phyloP scores from a whole-genome alignment of 2,113 vertebrate species.

The Dissostichus mawsoni region DNA sequence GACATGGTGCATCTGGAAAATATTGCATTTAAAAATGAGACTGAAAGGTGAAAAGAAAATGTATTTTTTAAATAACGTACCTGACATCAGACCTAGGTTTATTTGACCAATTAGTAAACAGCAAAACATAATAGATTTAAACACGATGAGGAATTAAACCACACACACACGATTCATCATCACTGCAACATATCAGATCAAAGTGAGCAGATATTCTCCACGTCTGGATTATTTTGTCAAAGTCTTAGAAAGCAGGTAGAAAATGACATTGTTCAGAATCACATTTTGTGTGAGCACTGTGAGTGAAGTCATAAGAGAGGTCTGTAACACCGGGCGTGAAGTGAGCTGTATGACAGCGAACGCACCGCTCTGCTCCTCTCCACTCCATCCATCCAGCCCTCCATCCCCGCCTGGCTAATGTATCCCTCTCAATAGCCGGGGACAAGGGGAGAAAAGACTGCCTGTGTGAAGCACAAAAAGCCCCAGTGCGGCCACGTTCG shows the following conservation, averaged over 20 bases:
- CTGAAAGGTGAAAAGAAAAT: background rate
- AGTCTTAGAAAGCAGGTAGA: slow-evolving; percentile 30
- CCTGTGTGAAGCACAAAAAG: slow-evolving; percentile 86
- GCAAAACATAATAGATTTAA: background rate
- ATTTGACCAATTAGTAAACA: background rate
- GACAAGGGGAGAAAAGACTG: slow-evolving; percentile 71
- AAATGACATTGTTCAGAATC: slow-evolving; percentile 71
- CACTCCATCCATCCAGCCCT: slow-evolving; percentile 49
- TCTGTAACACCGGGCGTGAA: slow-evolving; percentile 86
- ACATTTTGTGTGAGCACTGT: slow-evolving; percentile 49
- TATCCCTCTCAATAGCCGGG: slow-evolving; percentile 84
- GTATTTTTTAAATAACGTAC: background rate
- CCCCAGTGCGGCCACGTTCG: slow-evolving; percentile 85
- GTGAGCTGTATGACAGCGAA: slow-evolving; percentile 80
- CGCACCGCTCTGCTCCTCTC: slow-evolving; percentile 66
- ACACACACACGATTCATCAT: background rate
- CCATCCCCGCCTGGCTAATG: slow-evolving; percentile 85
- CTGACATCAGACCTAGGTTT: background rate
- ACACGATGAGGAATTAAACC: background rate
- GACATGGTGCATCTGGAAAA: background rate
- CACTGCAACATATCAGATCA: background rate
- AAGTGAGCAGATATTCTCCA: slow-evolving; percentile 16
- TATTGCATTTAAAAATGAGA: background rate
- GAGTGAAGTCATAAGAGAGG: slow-evolving; percentile 90
- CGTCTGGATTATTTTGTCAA: background rate